Conservation (phyloP, 2,888 invertebrate genomes). For the Leucophora obtusa region DNA sequence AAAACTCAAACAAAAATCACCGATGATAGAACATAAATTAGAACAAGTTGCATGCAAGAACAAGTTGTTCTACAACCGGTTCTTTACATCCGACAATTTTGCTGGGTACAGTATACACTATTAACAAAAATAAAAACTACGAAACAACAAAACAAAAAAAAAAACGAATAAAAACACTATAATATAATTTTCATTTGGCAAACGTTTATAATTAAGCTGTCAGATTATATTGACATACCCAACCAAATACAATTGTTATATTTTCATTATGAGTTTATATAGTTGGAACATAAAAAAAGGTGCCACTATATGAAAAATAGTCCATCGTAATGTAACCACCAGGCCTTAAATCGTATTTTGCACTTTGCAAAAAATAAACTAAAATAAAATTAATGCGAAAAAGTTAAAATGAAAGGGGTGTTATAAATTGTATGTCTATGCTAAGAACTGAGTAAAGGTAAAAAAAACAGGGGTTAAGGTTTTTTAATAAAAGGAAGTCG, state of each 20-base stretch:
- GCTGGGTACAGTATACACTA: no score
- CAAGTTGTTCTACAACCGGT: no score
- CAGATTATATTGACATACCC: constrained; percentile 77
- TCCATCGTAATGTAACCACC: constrained; percentile 43
- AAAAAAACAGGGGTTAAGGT: constrained; percentile 44
- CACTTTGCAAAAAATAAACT: constrained; percentile 36
- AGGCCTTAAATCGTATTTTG: constrained; percentile 44
- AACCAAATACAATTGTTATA: constrained; percentile 56
- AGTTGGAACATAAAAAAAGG: constrained; percentile 2
- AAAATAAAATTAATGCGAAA: constrained; percentile 33
- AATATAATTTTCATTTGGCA: constrained; percentile 62
- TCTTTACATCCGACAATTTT: no score
- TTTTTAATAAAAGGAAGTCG: constrained; percentile 36
- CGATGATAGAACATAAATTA: no score
- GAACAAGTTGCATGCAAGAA: no score
- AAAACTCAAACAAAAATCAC: no score
- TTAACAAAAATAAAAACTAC: constrained; percentile 8
- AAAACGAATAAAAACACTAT: constrained; percentile 35
- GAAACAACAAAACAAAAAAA: no score
- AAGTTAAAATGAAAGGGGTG: constrained; percentile 41
- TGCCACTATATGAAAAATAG: constrained; percentile 40
- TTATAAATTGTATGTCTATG: constrained; percentile 1
- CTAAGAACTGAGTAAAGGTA: constrained; percentile 9
- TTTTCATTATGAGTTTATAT: constrained; percentile 11
- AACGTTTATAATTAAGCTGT: constrained; percentile 77